These are phyloP conservation scores for Thysanoteuthis rhombus DNA, from an alignment of 2,888 invertebrate genomes.

Conservation along the genomic window DNA sequence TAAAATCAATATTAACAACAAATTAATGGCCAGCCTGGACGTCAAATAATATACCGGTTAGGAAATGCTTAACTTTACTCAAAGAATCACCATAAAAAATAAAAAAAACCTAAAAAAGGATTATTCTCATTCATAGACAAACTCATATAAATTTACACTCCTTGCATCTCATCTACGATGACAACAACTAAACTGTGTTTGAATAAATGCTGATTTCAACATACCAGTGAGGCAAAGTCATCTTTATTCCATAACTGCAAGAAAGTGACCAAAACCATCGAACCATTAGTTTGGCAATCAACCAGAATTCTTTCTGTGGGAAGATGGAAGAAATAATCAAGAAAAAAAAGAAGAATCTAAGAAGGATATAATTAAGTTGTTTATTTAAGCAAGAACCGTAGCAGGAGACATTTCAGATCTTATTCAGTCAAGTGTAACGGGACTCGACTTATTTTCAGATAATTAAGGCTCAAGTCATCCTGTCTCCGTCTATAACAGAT, in stretches of 20 bases:
- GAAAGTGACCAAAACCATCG: conserved; percentile 52
- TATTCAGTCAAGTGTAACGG: background rate
- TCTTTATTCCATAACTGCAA: conserved; percentile 39
- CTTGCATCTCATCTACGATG: too few relatives aligned
- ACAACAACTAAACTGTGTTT: too few relatives aligned
- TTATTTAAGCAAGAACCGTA: background rate
- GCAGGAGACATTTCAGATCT: background rate
- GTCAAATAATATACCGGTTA: too few relatives aligned
- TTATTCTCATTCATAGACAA: too few relatives aligned
- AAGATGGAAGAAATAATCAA: conserved; percentile 34
- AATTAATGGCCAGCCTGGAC: too few relatives aligned
- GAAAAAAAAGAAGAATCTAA: background rate
- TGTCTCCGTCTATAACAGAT: too few relatives aligned
- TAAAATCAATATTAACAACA: too few relatives aligned
- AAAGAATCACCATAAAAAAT: too few relatives aligned
- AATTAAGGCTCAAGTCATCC: too few relatives aligned
- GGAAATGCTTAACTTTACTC: too few relatives aligned
- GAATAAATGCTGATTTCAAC: background rate
- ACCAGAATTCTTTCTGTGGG: conserved; percentile 54
- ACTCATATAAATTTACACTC: too few relatives aligned
- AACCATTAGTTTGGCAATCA: conserved; percentile 56
- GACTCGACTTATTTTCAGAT: background rate
- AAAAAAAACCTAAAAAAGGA: too few relatives aligned
- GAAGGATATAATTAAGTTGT: background rate
- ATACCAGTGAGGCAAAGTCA: conserved; percentile 21